A percentile compares a stretch with the other conserved stretches of the same genome.
Evolutionary conservation across 64 coral and sea anemone species (phyloP).

Genomic region (Stylophora pistillata): DNA sequence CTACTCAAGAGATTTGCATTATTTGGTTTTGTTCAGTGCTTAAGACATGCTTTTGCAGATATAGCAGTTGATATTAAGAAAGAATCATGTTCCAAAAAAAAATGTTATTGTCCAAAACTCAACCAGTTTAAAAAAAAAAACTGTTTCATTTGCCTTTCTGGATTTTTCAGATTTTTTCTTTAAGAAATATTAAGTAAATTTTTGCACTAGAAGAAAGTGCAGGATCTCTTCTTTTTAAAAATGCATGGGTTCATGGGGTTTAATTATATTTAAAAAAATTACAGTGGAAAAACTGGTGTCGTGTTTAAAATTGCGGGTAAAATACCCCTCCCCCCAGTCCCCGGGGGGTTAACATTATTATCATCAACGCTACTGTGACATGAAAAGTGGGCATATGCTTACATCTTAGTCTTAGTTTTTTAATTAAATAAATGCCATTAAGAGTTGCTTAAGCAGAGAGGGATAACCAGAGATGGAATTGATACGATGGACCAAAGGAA

Average conservation of each 20-base stretch:
- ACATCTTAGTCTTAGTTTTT: no score
- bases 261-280: not conserved
- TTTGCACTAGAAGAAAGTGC: no score
- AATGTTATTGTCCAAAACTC: not conserved
- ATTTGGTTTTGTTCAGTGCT: no score
- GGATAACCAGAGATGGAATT: no score
- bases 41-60: no score
- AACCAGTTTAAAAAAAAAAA: not conserved
- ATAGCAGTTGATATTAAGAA: not conserved
- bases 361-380: no score
- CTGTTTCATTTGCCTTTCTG: not conserved
- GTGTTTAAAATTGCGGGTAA: not conserved
- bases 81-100: not conserved
- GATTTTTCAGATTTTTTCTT: not conserved
- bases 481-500: no score
- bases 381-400: no score
- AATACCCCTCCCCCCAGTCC: not conserved
- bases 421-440: no score
- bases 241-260: not conserved
- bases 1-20: no score
- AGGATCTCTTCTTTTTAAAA: not conserved
- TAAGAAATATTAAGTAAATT: not conserved
- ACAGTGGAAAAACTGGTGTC: not conserved
- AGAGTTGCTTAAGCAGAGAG: no score
- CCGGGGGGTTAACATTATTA: no score